Evolutionary conservation across 2,113 vertebrate genomes (phyloP), one percentile per base, ranked within the genome.

Genomic region (Engraulis encrasicolus): DNA sequence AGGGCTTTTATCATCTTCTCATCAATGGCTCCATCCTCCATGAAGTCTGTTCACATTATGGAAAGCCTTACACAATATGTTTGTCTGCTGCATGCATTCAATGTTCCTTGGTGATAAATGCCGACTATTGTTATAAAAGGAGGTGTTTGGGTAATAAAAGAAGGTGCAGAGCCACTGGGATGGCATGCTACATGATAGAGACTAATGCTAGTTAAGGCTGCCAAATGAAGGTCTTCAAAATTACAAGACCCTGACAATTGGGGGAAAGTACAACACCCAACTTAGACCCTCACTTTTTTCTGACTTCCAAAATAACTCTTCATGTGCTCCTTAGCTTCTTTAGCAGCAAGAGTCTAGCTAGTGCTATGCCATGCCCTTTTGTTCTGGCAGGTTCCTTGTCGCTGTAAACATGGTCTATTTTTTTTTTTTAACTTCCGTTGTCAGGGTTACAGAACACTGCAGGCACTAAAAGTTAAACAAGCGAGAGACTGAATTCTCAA

Each of bases 1-100:
- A 95, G 94, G 94, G 93, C 94, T 95, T 92, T 85, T 81, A 85
- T 45, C 87, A 83, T 86, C 37, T 87, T 71, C 84, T 20, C 82
- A 84, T 81, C 11, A 1, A n/a, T 80, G 48, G 79, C 78, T 84
- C n/a, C 85, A 81, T 66, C 27, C 31, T 23, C 88, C 61, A 80
- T 89, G 48, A 1, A 80, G 48, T 85, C 52, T 81, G 84, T 89
- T 86, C 80, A 81, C 45, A 52, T 90, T 78, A 61, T 31, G 58
- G 58, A 11, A 23, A 1, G 9, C 58, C 27, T 66, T 27, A n/a
- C 2, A 31, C 7, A 15, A 2, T 27, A 66, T 12, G 20, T 9
- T 27, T 66, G n/a, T 11, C 14, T 31, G 11, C 14, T 27, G n/a
- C 11, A n/a, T 6, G 54, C 54, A 23, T 23, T 66, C 31, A 2